These are phyloP conservation scores for Sigmodon hispidus DNA, from an alignment of 2,113 vertebrate genomes.

Conservation along the genomic window DNA sequence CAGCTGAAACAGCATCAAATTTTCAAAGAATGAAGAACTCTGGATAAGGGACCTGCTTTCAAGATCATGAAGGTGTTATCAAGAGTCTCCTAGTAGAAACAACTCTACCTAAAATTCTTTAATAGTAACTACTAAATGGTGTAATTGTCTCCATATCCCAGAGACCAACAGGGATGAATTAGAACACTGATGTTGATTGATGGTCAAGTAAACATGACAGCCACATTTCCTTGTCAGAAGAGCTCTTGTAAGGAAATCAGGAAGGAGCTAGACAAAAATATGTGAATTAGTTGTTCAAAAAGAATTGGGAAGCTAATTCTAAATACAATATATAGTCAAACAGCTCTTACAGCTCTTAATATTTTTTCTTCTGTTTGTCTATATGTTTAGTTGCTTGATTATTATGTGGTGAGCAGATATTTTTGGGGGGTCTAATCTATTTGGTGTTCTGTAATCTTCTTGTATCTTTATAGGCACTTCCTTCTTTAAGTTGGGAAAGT, in stretches of 20 bases:
- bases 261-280: slow-evolving; percentile 53
- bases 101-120: slow-evolving; percentile 41
- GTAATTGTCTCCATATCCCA: slow-evolving; percentile 41
- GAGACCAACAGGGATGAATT: slow-evolving; percentile 57
- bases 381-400: no score
- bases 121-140: slow-evolving; percentile 47
- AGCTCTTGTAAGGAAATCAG: slow-evolving; percentile 43
- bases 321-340: slow-evolving; percentile 65
- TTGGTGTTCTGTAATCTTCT: no score
- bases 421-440: no score
- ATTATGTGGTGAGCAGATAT: no score
- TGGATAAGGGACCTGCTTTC: slow-evolving; percentile 69
- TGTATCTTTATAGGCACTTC: no score
- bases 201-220: slow-evolving; percentile 39
- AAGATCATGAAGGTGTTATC: slow-evolving; percentile 48
- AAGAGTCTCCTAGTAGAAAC: slow-evolving; percentile 57
- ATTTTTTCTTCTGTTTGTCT: no score
- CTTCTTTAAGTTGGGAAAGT: no score
- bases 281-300: slow-evolving; percentile 53
- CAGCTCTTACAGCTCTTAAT: no score
- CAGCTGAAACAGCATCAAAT: slow-evolving; percentile 73
- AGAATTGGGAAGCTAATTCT: slow-evolving; percentile 52
- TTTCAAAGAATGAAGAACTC: slow-evolving; percentile 68
- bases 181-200: slow-evolving; percentile 68
- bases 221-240: slow-evolving; percentile 59